A percentile compares a stretch with the other conserved stretches of the same genome.
Evolutionary conservation across 1,140 invertebrate species (phyloP).

Genomic region (Chelonus insularis): DNA sequence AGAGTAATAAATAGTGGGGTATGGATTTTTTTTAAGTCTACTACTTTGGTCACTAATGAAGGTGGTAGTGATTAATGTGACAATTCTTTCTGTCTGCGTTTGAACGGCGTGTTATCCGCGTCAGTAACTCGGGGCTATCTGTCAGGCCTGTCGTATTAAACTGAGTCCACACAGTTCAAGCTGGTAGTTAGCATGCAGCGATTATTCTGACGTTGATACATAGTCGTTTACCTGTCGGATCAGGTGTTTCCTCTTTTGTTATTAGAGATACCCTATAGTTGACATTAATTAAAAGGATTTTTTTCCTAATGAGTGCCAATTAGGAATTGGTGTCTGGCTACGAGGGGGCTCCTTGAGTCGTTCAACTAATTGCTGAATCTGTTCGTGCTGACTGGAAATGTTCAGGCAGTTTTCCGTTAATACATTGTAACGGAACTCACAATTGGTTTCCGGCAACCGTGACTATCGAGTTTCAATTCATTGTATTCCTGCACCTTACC

Average conservation of each 20-base stretch:
- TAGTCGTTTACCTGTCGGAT: slow-evolving; percentile 19
- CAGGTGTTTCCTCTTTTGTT: slow-evolving; percentile 8
- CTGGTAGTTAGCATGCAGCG: slow-evolving; percentile 19
- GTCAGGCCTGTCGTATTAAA: slow-evolving; percentile 21
- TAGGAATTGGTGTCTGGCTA: slow-evolving; percentile 5
- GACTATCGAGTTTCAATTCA: slow-evolving; percentile 24
- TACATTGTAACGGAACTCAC: slow-evolving; percentile 18
- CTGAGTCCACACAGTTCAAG: slow-evolving; percentile 17
- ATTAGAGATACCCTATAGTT: not conserved
- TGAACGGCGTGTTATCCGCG: not conserved
- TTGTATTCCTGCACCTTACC: not conserved
- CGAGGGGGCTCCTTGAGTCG: not conserved
- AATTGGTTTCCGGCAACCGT: slow-evolving; percentile 17
- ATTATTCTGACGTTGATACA: slow-evolving; percentile 18
- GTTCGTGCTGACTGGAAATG: slow-evolving; percentile 10
- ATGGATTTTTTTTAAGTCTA: not conserved
- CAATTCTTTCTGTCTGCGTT: slow-evolving; percentile 12
- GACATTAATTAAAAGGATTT: not conserved
- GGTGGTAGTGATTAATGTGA: slow-evolving; percentile 14
- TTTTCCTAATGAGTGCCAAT: slow-evolving; percentile 6
- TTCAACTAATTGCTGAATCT: slow-evolving; percentile 20
- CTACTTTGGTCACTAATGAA: slow-evolving; percentile 15
- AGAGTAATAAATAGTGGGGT: slow-evolving; percentile 1
- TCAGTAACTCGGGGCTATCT: slow-evolving; percentile 4
- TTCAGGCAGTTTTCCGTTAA: slow-evolving; percentile 17